A percentile compares a stretch with the other conserved stretches of the same genome.
Conservation (phyloP, 2,888 invertebrate genomes). For the Drosophila quinaria region DNA sequence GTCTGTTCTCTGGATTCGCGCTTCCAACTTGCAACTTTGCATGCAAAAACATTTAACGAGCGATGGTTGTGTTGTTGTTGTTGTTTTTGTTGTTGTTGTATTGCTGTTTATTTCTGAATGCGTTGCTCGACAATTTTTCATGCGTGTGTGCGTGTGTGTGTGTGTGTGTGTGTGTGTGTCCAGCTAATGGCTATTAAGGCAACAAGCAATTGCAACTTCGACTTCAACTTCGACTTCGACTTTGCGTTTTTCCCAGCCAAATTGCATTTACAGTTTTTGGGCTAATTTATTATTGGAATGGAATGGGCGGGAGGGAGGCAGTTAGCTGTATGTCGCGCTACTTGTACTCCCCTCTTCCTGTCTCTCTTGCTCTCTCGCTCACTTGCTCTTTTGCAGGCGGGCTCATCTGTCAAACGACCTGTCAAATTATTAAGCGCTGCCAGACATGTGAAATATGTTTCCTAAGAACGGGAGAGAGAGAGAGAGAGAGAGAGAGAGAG, state of each 20-base stretch:
- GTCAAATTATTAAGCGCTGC: slow-evolving; percentile 79
- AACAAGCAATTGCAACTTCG: slow-evolving; percentile 36
- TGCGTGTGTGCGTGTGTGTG: slow-evolving; percentile 44
- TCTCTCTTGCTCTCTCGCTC: background rate
- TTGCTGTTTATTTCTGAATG: slow-evolving; percentile 37
- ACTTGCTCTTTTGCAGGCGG: slow-evolving; percentile 25
- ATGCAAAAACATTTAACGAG: slow-evolving; percentile 60
- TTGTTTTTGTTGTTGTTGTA: slow-evolving; percentile 14
- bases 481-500: background rate
- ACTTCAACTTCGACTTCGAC: slow-evolving; percentile 23
- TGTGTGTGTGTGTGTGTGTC: slow-evolving; percentile 44
- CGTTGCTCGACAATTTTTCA: slow-evolving; percentile 69
- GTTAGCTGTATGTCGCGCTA: slow-evolving; percentile 35
- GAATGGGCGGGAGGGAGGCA: slow-evolving; percentile 4
- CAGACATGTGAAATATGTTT: slow-evolving; percentile 74
- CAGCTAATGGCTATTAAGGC: slow-evolving; percentile 79
- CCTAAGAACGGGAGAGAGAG: slow-evolving; percentile 15
- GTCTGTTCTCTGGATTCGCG: slow-evolving; percentile 34
- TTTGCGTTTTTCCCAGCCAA: slow-evolving; percentile 51
- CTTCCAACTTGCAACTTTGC: slow-evolving; percentile 20
- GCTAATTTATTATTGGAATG: slow-evolving; percentile 74
- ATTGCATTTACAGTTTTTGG: slow-evolving; percentile 77
- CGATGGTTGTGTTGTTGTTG: slow-evolving; percentile 8
- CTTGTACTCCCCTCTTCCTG: slow-evolving; percentile 16
- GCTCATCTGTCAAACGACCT: slow-evolving; percentile 74